Evolutionary conservation across 2,113 vertebrate genomes (phyloP), one percentile per base, ranked within the genome.

Genomic region (Calypte anna): DNA sequence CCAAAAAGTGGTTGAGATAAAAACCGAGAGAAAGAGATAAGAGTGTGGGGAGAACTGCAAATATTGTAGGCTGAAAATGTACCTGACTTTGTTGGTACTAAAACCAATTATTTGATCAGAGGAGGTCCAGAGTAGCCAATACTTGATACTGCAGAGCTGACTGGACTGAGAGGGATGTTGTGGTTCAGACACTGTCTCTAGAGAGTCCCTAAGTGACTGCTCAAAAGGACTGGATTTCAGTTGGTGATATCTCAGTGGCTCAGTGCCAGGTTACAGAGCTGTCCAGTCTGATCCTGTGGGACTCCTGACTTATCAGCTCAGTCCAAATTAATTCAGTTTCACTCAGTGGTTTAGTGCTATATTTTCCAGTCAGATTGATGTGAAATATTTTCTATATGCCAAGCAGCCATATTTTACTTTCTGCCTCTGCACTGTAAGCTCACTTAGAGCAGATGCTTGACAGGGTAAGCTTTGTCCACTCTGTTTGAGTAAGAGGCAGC

Each of bases 331-430:
- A 93, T 88, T 85, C 50, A 62, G 24, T 72, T 66, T 68, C 53
- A 68, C 40, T 38, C 48, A 36, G 19, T 55, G 33, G 31, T 77
- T 88, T 59, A 80, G 57, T 63, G 85, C 53, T 85, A 0, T 7
- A 46, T 70, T 88, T 94, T 93, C 72, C 88, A 81, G 61, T 83
- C 63, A 83, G 33, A 28, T 0, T 80, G 78, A 91, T 79, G 68
- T 20, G 31, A 75, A 88, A 90, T 88, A 50, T 38, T 94, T 51
- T 57, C 2, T 36, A 50, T 48, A 30, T 74, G 68, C 57, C 79
- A 88, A 85, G 43, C 8, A 77, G 38, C 79, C 88, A 5, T 82
- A 72, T 86, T 91, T 79, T 95, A 91, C 88, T 79, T 91, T 59
- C 79, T 93, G 55, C 55, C 38, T 93, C 36, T 77, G 79, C 33